These are phyloP conservation scores for Porites rus DNA, from an alignment of 92 coral and sea anemone species.

Conservation along the genomic window DNA sequence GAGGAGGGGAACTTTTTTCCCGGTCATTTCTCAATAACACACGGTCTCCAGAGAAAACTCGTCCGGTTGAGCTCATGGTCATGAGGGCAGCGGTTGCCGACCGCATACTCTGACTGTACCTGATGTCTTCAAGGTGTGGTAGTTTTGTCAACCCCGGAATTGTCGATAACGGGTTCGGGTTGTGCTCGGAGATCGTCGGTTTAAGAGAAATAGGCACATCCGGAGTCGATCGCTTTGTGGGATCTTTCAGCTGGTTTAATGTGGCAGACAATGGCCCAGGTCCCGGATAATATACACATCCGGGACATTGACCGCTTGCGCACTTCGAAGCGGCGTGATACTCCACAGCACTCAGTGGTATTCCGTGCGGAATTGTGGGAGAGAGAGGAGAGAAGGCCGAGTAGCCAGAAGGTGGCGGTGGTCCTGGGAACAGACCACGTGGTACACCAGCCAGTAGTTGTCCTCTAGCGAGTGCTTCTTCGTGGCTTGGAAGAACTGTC, in stretches of 20 bases:
- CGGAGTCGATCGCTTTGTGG: conserved; percentile 50
- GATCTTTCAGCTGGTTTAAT: conserved; percentile 55
- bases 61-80: conserved; percentile 80
- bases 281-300: conserved; percentile 85
- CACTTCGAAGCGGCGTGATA: conserved; percentile 76
- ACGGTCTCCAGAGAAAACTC: conserved; percentile 36
- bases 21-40: conserved; percentile 23
- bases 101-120: conserved; percentile 79
- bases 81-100: conserved; percentile 87
- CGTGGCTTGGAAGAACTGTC: conserved; percentile 95
- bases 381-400: conserved; percentile 84
- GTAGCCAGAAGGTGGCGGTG: conserved; percentile 70
- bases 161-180: conserved; percentile 53
- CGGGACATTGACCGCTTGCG: conserved; percentile 80
- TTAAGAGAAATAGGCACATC: conserved; percentile 59
- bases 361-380: conserved; percentile 74
- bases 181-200: conserved; percentile 65
- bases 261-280: conserved; percentile 71
- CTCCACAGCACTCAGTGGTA: conserved; percentile 79
- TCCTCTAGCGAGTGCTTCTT: conserved; percentile 86
- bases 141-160: conserved; percentile 35
- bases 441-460: conserved; percentile 66
- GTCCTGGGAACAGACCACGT: conserved; percentile 63
- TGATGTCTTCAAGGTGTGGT: conserved; percentile 64
- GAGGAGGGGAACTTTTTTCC: conserved; percentile 22